Percentiles rank a stretch among this genome's conserved stretches.
Conservation (phyloP, 2,113 vertebrate species). For the Eclectus roratus region DNA sequence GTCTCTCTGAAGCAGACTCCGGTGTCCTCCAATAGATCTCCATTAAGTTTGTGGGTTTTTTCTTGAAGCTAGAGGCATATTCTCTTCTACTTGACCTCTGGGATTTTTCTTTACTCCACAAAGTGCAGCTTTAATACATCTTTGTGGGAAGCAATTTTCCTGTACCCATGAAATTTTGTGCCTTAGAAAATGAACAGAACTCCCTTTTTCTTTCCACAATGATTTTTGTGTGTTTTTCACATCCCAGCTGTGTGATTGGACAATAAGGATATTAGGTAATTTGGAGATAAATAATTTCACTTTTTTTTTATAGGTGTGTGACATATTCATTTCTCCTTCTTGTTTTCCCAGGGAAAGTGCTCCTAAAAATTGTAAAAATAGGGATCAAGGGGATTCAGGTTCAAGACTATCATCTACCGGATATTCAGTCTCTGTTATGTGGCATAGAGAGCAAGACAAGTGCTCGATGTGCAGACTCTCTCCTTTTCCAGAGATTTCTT, state of each 20-base stretch:
- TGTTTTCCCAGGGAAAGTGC: neutral
- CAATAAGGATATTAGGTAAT: neutral
- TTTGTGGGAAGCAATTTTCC: neutral
- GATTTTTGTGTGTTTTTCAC: neutral
- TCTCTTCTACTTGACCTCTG: conserved; percentile 19
- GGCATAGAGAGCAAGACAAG: neutral
- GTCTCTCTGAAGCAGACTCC: conserved; percentile 22
- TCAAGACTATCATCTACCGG: neutral
- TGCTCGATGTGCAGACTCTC: neutral
- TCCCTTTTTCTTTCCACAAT: neutral
- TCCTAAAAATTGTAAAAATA: neutral
- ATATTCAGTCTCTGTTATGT: neutral
- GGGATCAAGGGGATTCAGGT: neutral
- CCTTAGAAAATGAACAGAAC: neutral
- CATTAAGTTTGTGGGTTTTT: neutral
- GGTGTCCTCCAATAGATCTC: conserved; percentile 3
- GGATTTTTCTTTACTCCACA: conserved; percentile 12
- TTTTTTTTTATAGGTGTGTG: neutral
- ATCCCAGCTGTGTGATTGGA: neutral
- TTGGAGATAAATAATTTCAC: neutral
- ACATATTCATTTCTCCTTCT: neutral
- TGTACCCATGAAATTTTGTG: neutral
- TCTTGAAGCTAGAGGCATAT: conserved; percentile 16
- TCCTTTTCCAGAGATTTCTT: neutral
- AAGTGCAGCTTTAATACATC: neutral